These are phyloP conservation scores for Clupea harengus DNA, from an alignment of 2,113 vertebrate species.

Conservation along the genomic window DNA sequence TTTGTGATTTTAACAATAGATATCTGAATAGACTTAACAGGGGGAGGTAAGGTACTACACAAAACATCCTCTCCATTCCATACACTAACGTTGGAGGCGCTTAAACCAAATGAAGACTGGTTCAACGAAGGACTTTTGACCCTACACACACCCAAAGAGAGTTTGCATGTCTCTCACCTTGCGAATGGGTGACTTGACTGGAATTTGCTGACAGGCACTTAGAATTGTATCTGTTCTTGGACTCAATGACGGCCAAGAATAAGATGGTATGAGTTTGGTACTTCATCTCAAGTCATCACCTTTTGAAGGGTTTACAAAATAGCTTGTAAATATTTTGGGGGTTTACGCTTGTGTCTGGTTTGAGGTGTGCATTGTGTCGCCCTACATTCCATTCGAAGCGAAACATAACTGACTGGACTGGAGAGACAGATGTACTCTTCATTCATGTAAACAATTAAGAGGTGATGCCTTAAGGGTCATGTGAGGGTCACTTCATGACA, in stretches of 20 bases:
- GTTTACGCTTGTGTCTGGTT: neutral
- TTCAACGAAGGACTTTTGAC: neutral
- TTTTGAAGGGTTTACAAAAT: neutral
- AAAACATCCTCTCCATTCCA: neutral
- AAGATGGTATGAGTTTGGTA: neutral
- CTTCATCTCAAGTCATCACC: neutral
- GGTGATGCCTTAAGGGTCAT: neutral
- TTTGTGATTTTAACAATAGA: neutral
- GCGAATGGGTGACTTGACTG: neutral
- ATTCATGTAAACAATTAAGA: neutral
- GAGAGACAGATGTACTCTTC: neutral
- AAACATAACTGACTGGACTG: neutral
- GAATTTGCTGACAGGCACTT: neutral
- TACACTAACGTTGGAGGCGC: neutral
- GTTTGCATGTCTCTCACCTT: neutral
- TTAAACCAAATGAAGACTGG: conserved; percentile 13
- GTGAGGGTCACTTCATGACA: neutral
- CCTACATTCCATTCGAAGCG: neutral
- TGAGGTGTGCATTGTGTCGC: neutral
- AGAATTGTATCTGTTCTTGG: neutral
- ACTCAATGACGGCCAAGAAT: neutral
- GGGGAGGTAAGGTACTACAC: neutral
- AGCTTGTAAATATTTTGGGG: neutral
- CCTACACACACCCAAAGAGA: neutral
- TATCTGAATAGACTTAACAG: neutral